phyloP scores from a whole-genome alignment of 2,888 invertebrate species.

The Hesperia comma region DNA sequence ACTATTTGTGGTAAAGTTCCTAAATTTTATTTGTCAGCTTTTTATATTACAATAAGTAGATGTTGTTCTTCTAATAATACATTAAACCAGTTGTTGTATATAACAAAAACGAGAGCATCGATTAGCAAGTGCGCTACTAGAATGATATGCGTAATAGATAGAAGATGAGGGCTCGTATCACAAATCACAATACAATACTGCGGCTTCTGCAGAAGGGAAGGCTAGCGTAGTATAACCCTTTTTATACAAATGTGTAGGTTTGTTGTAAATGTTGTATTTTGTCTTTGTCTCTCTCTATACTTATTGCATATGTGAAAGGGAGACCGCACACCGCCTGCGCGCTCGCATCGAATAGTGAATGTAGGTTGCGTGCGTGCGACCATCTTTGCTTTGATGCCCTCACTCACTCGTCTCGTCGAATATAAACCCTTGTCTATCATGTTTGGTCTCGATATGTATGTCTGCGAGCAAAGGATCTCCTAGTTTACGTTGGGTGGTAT shows the following conservation, averaged over 20 bases:
- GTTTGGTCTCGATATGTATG: slow-evolving; percentile 30
- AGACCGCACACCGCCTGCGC: slow-evolving; percentile 63
- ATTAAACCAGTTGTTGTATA: too few species aligned
- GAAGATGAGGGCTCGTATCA: slow-evolving; percentile 14
- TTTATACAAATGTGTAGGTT: slow-evolving; percentile 54
- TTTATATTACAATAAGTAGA: background rate
- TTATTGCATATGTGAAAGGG: slow-evolving; percentile 56
- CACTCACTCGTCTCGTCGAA: slow-evolving; percentile 69
- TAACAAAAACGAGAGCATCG: background rate
- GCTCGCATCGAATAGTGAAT: slow-evolving; percentile 77
- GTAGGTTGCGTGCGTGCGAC: slow-evolving; percentile 79
- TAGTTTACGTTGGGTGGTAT: too few species aligned
- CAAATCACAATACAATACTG: slow-evolving; percentile 5
- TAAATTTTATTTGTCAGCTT: background rate
- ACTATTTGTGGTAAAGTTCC: too few species aligned
- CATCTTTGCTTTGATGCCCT: slow-evolving; percentile 80
- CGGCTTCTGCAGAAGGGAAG: slow-evolving; percentile 62
- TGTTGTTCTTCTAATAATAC: background rate
- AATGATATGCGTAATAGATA: slow-evolving; percentile 9
- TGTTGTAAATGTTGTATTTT: slow-evolving; percentile 56
- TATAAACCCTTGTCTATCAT: slow-evolving; percentile 67
- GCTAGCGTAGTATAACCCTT: slow-evolving; percentile 55
- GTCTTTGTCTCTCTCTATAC: slow-evolving; percentile 52
- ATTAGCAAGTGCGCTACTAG: background rate
- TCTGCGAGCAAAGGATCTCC: background rate